phyloP scores from a whole-genome alignment of 2,113 vertebrate species.

The Tauraco erythrolophus region DNA sequence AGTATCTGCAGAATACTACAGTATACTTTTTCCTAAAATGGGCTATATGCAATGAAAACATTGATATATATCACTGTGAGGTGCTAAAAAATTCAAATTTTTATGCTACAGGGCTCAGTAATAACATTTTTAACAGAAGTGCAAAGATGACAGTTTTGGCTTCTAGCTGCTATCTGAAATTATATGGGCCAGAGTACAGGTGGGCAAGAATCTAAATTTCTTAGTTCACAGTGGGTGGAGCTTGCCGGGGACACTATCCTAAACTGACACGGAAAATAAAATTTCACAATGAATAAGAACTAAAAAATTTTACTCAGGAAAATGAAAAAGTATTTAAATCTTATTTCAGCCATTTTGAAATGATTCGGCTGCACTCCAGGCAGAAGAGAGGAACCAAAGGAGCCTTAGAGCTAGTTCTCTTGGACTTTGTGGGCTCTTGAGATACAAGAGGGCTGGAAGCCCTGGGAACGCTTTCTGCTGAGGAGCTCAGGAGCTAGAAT shows the following conservation, averaged over 20 bases:
- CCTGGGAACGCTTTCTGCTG: not conserved
- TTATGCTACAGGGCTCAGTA: not conserved
- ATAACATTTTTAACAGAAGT: not conserved
- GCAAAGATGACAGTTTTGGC: not conserved
- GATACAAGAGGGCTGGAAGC: not conserved
- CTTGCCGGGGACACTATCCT: not conserved
- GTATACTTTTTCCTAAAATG: not conserved
- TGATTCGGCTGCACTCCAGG: not conserved
- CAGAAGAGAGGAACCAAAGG: not conserved
- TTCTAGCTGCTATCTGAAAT: not conserved
- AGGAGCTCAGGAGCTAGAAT: not conserved
- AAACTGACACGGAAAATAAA: not conserved
- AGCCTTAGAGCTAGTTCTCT: not conserved
- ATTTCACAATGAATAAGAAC: not conserved
- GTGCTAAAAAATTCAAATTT: not conserved
- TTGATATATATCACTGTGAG: not conserved
- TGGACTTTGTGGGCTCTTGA: not conserved
- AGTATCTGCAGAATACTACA: not conserved
- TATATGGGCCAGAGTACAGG: not conserved
- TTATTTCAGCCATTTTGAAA: not conserved
- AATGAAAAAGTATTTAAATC: not conserved
- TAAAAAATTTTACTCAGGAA: not conserved
- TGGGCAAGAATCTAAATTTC: not conserved
- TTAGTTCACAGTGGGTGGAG: not conserved
- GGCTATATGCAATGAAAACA: not conserved